Base-by-base conservation (phyloP, 2,113 vertebrate genomes). In the Pelodiscus sinensis region DNA sequence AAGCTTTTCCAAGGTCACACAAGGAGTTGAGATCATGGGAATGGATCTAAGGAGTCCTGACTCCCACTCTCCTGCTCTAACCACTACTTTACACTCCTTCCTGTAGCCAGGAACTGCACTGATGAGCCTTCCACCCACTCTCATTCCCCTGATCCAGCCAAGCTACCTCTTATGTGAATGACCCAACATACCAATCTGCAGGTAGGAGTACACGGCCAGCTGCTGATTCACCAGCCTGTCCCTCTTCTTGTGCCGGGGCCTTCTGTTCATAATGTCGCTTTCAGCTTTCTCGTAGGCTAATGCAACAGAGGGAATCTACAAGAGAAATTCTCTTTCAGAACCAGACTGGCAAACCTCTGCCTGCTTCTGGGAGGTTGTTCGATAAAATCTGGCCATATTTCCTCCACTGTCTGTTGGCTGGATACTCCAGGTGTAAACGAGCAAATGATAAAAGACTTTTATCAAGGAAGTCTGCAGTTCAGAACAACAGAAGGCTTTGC, bases 231-330 rank as follows among this genome's bases (percentile, higher is more conserved):
- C 98, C 93, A 98, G 93, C 78, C 98, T 92, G 95, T 98, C 98
- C 6, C 27, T 97, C 82, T 84, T 97, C 81, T 98, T 98, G 94
- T 98, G 96, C 10, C 98, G 98, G 6, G 98, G 98, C 8, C 98
- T 98, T 93, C 97, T 97, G 91, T 98, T 98, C 98, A 98, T 98
- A 5, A 98, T 98, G 85, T 98, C 98, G 0, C 98, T 98, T 93
- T 98, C 98, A 2, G 98, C 98, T 95, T 98, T 98, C 82, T 98
- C 98, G 0, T 98, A 98, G 35, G 98, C 98, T 92, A 98, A 50
- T 0, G 98, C 97, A 2, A 98, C 97, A 13, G 98, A 98, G n/a
- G 98, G 98, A 75, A 98, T 98, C 98, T 98, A 52, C 71, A 90
- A 78, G 4, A 79, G 50, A 93, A 55, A 79, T 12, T 56, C 55